Evolutionary conservation across 2,113 vertebrate genomes (phyloP).

Genomic region (Takifugu flavidus): DNA sequence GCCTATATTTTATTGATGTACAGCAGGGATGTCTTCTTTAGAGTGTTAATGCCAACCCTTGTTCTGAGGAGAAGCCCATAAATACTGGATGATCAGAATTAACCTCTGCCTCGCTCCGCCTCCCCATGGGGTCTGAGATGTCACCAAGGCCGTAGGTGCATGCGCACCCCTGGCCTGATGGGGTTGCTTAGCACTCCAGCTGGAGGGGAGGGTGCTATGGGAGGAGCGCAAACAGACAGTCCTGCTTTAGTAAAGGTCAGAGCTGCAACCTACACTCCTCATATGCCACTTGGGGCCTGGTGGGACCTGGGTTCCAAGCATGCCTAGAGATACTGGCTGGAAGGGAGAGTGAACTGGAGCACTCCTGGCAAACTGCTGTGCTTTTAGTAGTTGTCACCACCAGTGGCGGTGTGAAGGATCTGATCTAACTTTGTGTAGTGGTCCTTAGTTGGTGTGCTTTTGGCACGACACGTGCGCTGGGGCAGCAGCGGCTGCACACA

Average conservation of each 20-base stretch:
- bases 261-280: constrained; percentile 70
- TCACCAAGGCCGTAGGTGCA: constrained; percentile 69
- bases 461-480: constrained; percentile 31
- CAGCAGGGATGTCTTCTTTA: constrained; percentile 70
- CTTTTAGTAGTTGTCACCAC: constrained; percentile 62
- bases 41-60: constrained; percentile 76
- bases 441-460: constrained; percentile 33
- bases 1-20: constrained; percentile 77
- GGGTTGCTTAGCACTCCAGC: constrained; percentile 73
- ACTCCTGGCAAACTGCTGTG: constrained; percentile 26
- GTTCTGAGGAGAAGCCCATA: constrained; percentile 72
- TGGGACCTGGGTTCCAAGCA: constrained; percentile 58
- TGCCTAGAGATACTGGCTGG: constrained; percentile 62
- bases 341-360: constrained; percentile 40
- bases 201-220: constrained; percentile 56
- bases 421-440: constrained; percentile 54
- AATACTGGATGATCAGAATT: constrained; percentile 76
- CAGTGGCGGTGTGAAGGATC: constrained; percentile 51
- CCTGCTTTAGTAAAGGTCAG: constrained; percentile 75
- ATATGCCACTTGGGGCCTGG: constrained; percentile 60
- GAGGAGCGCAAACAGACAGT: constrained; percentile 75
- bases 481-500: constrained; percentile 22
- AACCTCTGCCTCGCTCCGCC: constrained; percentile 67
- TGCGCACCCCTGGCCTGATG: constrained; percentile 61
- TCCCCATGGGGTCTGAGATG: constrained; percentile 61